These are phyloP conservation scores for Aurelia aurita DNA, from an alignment of 30 jellyfish, hydroid and myxozoan species.

Conservation along the genomic window DNA sequence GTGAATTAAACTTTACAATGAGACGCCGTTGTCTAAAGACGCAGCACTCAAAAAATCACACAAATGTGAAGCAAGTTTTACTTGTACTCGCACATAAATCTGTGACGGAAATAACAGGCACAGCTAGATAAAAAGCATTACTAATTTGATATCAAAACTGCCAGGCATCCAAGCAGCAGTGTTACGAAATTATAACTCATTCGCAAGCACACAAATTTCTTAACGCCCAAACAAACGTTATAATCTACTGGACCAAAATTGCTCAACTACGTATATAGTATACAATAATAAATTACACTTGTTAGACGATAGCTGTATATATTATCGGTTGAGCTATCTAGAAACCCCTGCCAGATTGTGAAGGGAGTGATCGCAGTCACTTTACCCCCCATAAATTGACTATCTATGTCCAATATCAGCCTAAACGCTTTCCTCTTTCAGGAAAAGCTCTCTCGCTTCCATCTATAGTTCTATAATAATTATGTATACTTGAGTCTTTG, in stretches of 20 bases:
- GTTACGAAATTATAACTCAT: conserved; percentile 52
- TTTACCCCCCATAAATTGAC: neutral
- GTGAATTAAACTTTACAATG: too few species aligned
- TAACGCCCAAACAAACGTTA: conserved; percentile 57
- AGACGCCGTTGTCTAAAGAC: neutral
- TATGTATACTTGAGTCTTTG: conserved; percentile 16
- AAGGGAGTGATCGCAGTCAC: neutral
- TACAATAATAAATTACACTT: conserved; percentile 60
- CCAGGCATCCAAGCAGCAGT: conserved; percentile 42
- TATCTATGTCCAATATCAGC: neutral
- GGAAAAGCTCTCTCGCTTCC: too few species aligned
- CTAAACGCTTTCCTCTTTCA: neutral
- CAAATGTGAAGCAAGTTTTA: conserved; percentile 57
- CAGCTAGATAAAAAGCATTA: conserved; percentile 58
- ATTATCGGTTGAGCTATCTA: neutral
- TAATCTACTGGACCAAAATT: conserved; percentile 51
- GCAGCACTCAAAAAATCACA: conserved; percentile 4
- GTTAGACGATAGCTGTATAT: neutral
- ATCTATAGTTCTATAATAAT: too few species aligned
- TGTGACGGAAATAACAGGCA: conserved; percentile 70
- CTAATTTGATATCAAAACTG: conserved; percentile 43
- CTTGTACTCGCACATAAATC: conserved; percentile 67
- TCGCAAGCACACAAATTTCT: conserved; percentile 49
- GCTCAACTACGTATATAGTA: conserved; percentile 23
- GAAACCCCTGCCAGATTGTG: neutral